Percentiles rank a stretch among this genome's conserved stretches.
These are phyloP conservation scores for Tragelaphus eurycerus DNA, from an alignment of 2,797 vertebrate species.

Conservation along the genomic window DNA sequence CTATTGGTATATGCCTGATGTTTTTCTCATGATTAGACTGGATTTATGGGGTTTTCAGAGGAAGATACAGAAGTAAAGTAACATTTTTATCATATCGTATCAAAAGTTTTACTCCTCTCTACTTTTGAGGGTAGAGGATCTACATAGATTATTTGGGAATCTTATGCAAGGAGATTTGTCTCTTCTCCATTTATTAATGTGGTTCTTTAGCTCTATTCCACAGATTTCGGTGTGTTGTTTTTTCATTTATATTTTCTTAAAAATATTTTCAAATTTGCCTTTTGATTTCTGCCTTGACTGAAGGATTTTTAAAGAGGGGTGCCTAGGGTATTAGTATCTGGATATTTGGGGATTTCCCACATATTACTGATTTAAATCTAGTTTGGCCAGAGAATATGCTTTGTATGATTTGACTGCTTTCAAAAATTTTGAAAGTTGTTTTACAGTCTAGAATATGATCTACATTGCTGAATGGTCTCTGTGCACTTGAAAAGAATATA, in stretches of 20 bases:
- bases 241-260: conserved; percentile 26
- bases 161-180: not conserved
- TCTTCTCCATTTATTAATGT: not conserved
- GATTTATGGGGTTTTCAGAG: not conserved
- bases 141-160: not conserved
- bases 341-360: not conserved
- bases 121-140: not conserved
- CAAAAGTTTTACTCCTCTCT: not conserved
- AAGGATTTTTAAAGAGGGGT: not conserved
- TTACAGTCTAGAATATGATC: not conserved
- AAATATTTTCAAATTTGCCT: not conserved
- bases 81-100: not conserved
- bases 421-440: not conserved
- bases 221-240: not conserved
- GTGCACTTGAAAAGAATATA: not conserved
- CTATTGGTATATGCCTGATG: not conserved
- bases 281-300: not conserved
- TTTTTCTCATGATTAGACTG: not conserved
- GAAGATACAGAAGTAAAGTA: not conserved
- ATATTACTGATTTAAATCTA: not conserved
- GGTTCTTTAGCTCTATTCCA: not conserved
- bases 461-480: not conserved
- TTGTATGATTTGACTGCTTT: conserved; percentile 17
- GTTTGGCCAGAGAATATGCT: not conserved
- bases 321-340: not conserved